phyloP scores from a whole-genome alignment of 1,140 invertebrate genomes.

The Trinorchestia longiramus region DNA sequence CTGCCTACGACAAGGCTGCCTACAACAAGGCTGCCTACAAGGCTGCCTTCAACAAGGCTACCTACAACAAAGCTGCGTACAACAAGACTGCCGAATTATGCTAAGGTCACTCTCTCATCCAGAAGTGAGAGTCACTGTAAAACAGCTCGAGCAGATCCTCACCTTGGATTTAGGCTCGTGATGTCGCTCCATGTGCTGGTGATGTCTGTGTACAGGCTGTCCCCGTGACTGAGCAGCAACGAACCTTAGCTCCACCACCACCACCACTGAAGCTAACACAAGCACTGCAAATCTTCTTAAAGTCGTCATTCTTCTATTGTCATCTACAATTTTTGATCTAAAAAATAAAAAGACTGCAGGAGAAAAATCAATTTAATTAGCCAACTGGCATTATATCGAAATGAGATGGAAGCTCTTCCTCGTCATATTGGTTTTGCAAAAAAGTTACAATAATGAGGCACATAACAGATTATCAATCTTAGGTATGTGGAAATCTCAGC shows the following conservation, averaged over 20 bases:
- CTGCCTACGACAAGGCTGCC: not conserved
- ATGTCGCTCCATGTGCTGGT: conserved; percentile 17
- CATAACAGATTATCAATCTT: too few species aligned
- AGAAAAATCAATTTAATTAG: not conserved
- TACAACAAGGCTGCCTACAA: not conserved
- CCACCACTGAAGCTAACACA: not conserved
- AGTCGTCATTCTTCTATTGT: not conserved
- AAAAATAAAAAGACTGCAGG: not conserved
- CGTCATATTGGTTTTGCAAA: too few species aligned
- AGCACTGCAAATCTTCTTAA: not conserved
- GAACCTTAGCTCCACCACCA: not conserved
- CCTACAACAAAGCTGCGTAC: not conserved
- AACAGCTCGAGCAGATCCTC: not conserved
- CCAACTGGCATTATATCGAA: too few species aligned
- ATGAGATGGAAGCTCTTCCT: too few species aligned
- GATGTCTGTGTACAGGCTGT: not conserved
- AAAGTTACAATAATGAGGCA: too few species aligned
- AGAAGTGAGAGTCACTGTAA: not conserved
- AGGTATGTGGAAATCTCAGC: too few species aligned
- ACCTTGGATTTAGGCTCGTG: not conserved
- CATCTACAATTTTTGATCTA: not conserved
- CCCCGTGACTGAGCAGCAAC: conserved; percentile 1
- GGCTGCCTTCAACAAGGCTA: too few species aligned
- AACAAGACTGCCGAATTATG: not conserved
- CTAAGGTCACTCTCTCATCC: not conserved